phyloP scores from a whole-genome alignment of 2,113 vertebrate species.

The Sturnus vulgaris region DNA sequence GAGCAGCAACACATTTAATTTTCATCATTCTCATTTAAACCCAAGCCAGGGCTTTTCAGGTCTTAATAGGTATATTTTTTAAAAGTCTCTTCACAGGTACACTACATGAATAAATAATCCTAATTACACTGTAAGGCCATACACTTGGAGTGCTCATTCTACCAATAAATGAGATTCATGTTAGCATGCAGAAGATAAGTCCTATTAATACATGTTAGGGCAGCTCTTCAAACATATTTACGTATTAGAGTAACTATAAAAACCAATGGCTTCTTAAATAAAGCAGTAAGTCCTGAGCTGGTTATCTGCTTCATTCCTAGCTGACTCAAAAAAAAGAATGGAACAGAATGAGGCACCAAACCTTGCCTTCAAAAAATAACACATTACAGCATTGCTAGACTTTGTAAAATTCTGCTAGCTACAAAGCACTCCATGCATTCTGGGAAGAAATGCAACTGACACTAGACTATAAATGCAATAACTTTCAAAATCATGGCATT shows the following conservation, averaged over 20 bases:
- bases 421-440: neutral
- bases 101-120: neutral
- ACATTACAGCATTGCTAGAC: neutral
- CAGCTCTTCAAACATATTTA: neutral
- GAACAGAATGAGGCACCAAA: neutral
- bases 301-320: neutral
- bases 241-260: neutral
- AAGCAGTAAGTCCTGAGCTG: neutral
- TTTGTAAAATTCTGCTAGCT: neutral
- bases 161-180: neutral
- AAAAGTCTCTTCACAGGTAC: neutral
- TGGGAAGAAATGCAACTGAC: neutral
- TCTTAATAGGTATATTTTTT: neutral
- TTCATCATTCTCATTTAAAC: neutral
- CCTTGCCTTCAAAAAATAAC: neutral
- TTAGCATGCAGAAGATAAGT: neutral
- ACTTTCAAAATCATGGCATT: neutral
- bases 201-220: neutral
- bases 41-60: neutral
- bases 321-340: neutral
- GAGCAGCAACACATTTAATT: neutral
- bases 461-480: neutral
- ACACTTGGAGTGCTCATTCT: neutral
- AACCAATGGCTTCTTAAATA: neutral
- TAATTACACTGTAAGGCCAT: neutral